Percentiles rank a stretch among this genome's conserved stretches.
phyloP scores from a whole-genome alignment of 1,140 invertebrate genomes.

The Sinella curviseta region DNA sequence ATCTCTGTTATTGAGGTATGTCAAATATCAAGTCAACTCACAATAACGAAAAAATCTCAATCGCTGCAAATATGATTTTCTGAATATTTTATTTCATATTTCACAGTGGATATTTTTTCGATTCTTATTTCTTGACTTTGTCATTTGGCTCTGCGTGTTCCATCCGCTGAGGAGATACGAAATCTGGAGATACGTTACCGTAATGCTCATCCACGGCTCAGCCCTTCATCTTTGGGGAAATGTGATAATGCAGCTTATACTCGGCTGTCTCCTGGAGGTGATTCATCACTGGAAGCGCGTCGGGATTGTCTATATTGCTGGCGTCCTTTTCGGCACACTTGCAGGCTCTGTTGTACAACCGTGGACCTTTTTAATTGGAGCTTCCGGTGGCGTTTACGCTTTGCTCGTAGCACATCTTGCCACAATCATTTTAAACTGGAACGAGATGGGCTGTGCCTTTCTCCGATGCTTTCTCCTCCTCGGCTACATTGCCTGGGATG shows the following conservation, averaged over 20 bases:
- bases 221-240: conserved; percentile 27
- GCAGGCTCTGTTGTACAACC: conserved; percentile 30
- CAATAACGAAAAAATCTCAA: neutral
- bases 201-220: conserved; percentile 24
- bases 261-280: conserved; percentile 30
- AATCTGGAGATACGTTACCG: conserved; percentile 33
- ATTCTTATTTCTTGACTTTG: neutral
- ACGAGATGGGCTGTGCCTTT: conserved; percentile 34
- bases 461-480: conserved; percentile 30
- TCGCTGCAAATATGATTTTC: neutral
- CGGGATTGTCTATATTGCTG: conserved; percentile 26
- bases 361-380: conserved; percentile 21
- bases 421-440: conserved; percentile 39
- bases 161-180: conserved; percentile 34
- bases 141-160: conserved; percentile 14
- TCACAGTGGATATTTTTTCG: neutral
- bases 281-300: conserved; percentile 39
- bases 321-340: conserved; percentile 26
- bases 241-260: conserved; percentile 29
- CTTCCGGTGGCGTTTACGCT: conserved; percentile 36
- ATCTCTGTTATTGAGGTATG: conserved; percentile 28
- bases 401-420: conserved; percentile 31
- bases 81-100: neutral
- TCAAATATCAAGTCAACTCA: neutral
- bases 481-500: conserved; percentile 8